phyloP scores from a whole-genome alignment of 2,888 invertebrate genomes.

The Syrista parreyssii region DNA sequence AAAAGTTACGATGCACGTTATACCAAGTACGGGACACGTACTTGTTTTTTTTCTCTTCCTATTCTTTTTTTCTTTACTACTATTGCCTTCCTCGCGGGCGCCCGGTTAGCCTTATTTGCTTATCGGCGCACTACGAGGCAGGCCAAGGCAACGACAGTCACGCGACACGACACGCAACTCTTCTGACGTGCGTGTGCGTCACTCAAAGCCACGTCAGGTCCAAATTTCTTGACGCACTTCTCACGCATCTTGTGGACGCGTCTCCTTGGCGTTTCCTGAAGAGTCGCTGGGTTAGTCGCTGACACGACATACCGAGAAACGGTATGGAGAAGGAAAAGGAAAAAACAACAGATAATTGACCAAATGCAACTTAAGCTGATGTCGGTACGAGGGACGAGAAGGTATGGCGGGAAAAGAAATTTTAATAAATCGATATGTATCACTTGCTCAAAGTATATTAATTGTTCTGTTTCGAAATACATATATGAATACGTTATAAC shows the following conservation, averaged over 20 bases:
- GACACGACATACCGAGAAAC: neutral
- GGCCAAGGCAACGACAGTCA: constrained; percentile 34
- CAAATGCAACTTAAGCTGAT: neutral
- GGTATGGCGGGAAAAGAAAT: neutral
- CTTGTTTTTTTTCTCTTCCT: neutral
- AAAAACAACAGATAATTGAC: neutral
- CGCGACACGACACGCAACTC: constrained; percentile 44
- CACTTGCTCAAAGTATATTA: neutral
- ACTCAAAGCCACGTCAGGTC: constrained; percentile 47
- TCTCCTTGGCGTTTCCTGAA: neutral
- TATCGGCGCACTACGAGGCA: constrained; percentile 1
- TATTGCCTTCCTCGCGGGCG: neutral
- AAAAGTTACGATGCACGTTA: neutral
- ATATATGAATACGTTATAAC: neutral
- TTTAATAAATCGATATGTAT: neutral
- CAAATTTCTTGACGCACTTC: constrained; percentile 40
- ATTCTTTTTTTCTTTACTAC: neutral
- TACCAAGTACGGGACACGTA: neutral
- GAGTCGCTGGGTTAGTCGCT: neutral
- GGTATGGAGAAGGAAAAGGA: neutral
- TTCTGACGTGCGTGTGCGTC: constrained; percentile 51
- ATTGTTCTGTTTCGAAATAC: neutral
- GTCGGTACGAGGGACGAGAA: neutral
- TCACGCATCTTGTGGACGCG: neutral
- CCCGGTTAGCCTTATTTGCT: constrained; percentile 5